Conservation (phyloP, 2,113 vertebrate genomes). For the Phasianus colchicus region DNA sequence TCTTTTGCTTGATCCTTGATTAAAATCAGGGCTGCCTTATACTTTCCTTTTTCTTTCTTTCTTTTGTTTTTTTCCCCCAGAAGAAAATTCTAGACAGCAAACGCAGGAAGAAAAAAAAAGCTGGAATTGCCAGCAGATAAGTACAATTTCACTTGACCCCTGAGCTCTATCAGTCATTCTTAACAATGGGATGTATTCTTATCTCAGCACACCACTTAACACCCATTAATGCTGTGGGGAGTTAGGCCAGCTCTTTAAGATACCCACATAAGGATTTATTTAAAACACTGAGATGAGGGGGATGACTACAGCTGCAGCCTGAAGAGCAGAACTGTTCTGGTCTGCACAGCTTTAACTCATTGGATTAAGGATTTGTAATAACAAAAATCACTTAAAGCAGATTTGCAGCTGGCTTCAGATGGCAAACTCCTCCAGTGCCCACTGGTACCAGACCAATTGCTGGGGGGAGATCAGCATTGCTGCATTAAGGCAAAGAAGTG, state of each 20-base stretch:
- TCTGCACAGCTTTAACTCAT: neutral
- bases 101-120: conserved; percentile 49
- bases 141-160: conserved; percentile 68
- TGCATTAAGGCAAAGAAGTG: neutral
- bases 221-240: conserved; percentile 72
- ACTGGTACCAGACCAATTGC: neutral
- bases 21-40: conserved; percentile 16
- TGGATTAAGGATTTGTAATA: conserved; percentile 9
- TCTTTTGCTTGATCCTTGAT: neutral
- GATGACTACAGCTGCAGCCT: conserved; percentile 26
- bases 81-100: conserved; percentile 53
- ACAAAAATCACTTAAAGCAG: neutral
- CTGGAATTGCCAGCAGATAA: conserved; percentile 64
- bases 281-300: conserved; percentile 53
- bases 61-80: too few relatives aligned
- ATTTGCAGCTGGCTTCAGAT: neutral
- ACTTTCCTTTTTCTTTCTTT: conserved; percentile 10
- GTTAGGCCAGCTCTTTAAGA: conserved; percentile 54
- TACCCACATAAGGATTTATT: conserved; percentile 72
- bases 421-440: neutral
- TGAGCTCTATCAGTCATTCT: conserved; percentile 51
- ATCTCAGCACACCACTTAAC: conserved; percentile 71
- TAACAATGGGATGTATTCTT: conserved; percentile 67
- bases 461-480: accelerated
- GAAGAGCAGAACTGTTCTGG: neutral